Percentiles rank a stretch among this genome's conserved stretches.
phyloP scores from a whole-genome alignment of 2,113 vertebrate genomes.

The Orthochromis malagaraziensis region DNA sequence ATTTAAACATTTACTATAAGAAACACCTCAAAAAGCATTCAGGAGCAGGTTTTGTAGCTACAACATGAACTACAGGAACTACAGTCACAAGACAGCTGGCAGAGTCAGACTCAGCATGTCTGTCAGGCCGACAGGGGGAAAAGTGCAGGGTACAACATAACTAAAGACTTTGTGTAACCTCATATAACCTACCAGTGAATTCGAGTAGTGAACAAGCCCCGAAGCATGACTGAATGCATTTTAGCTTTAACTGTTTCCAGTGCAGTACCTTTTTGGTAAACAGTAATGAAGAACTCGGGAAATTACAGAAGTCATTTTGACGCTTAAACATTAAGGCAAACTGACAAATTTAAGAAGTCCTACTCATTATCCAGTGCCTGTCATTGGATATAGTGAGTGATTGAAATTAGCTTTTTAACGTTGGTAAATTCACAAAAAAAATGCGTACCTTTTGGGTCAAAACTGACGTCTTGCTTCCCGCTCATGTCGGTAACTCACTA shows the following conservation, averaged over 20 bases:
- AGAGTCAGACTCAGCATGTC: background rate
- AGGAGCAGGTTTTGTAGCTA: background rate
- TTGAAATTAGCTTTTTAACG: background rate
- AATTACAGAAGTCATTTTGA: background rate
- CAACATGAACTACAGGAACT: background rate
- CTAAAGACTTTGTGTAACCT: background rate
- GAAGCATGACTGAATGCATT: background rate
- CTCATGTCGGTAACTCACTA: constrained; percentile 8
- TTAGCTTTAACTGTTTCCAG: background rate
- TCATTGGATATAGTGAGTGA: background rate
- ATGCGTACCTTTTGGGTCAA: constrained; percentile 68
- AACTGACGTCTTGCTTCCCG: constrained; percentile 9
- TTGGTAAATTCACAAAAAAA: background rate
- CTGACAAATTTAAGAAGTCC: background rate
- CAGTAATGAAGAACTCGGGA: background rate
- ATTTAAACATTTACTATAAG: background rate
- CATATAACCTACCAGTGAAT: background rate
- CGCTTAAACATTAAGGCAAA: background rate
- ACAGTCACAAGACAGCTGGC: background rate
- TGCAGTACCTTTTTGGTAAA: background rate
- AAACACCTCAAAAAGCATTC: background rate
- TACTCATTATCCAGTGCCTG: background rate
- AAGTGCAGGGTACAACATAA: background rate
- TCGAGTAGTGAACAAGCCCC: background rate
- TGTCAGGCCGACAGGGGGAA: background rate